phyloP scores from a whole-genome alignment of 2,113 vertebrate genomes.

The Spizaetus ornatus region DNA sequence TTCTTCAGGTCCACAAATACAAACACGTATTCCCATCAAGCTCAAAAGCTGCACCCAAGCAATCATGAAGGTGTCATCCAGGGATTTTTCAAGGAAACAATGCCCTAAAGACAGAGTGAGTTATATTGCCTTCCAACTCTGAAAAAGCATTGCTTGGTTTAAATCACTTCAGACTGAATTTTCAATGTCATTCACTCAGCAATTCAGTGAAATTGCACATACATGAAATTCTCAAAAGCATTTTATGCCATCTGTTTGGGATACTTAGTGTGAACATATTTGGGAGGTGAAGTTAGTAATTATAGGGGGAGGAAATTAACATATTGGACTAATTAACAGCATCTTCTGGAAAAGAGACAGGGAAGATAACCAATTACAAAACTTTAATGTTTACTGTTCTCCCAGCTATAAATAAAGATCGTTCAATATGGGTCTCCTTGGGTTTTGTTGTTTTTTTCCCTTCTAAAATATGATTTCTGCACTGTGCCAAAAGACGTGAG shows the following conservation, averaged over 20 bases:
- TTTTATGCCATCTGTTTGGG: slow-evolving; percentile 45
- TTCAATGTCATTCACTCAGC: not conserved
- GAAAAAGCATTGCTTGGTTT: not conserved
- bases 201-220: slow-evolving; percentile 16
- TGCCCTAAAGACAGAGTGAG: not conserved
- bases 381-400: slow-evolving; percentile 13
- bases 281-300: slow-evolving; percentile 15
- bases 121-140: not conserved
- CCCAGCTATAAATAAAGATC: slow-evolving; percentile 38
- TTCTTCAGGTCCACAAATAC: not conserved
- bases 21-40: not conserved
- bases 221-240: slow-evolving; percentile 5
- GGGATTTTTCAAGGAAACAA: not conserved
- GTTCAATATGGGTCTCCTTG: not conserved
- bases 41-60: not conserved
- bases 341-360: slow-evolving; percentile 32
- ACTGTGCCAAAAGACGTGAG: not conserved
- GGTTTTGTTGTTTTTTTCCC: not conserved
- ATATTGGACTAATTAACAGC: slow-evolving; percentile 57
- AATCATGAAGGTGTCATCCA: not conserved
- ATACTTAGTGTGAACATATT: slow-evolving; percentile 25
- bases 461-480: not conserved
- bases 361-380: slow-evolving; percentile 26
- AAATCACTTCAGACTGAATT: slow-evolving; percentile 4
- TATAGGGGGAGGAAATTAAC: slow-evolving; percentile 30